Conservation (phyloP, 2,888 invertebrate genomes). For the Plagodis dolabraria region DNA sequence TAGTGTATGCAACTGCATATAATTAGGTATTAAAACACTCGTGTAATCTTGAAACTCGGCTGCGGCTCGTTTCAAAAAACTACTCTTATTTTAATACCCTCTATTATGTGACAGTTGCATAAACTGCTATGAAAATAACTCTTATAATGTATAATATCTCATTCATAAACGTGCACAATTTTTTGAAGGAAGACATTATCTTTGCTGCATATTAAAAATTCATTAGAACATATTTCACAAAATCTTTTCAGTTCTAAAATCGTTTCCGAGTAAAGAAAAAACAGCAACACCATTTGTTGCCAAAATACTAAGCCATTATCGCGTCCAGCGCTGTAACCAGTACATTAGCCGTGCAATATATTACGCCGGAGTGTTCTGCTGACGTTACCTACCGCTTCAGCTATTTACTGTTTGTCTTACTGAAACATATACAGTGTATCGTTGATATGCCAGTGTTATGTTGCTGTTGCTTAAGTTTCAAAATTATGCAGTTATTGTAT, state of each 20-base stretch:
- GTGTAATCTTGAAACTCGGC: no score
- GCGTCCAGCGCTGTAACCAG: slow-evolving; percentile 47
- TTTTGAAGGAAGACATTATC: no score
- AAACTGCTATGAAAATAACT: no score
- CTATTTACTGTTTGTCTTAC: slow-evolving; percentile 44
- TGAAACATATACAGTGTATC: slow-evolving; percentile 42
- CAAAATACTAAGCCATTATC: slow-evolving; percentile 42
- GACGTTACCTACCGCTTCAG: slow-evolving; percentile 26
- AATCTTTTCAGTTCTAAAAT: slow-evolving; percentile 5
- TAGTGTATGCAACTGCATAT: no score
- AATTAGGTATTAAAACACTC: no score
- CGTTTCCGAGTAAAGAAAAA: slow-evolving; percentile 8
- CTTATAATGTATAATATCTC: no score
- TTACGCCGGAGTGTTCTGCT: slow-evolving; percentile 63
- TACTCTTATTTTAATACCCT: no score
- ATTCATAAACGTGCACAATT: no score
- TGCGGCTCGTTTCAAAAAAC: no score
- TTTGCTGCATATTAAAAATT: no score
- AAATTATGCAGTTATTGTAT: slow-evolving; percentile 15
- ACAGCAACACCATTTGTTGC: slow-evolving; percentile 31
- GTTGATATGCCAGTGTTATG: slow-evolving; percentile 46
- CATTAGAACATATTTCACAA: background rate
- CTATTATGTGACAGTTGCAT: no score
- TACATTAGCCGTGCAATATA: slow-evolving; percentile 65
- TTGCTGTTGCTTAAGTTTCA: slow-evolving; percentile 31